Percentiles rank a stretch among this genome's conserved stretches.
Evolutionary conservation across 2,888 invertebrate species (phyloP).

Genomic region (Nomada flava): DNA sequence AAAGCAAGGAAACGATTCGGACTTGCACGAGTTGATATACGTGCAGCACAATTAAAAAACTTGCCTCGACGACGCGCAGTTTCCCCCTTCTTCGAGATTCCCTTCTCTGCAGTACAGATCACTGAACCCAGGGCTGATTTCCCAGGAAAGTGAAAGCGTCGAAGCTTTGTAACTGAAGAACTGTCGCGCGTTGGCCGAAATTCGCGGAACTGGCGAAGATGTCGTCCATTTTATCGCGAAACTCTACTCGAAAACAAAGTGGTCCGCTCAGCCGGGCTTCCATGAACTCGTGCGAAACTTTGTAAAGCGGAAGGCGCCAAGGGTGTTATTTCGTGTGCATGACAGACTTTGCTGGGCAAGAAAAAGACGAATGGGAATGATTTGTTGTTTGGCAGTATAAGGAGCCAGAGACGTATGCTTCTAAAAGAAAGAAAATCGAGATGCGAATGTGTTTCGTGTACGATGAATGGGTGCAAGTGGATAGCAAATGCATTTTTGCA

Average conservation of each 20-base stretch:
- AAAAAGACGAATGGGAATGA: not conserved
- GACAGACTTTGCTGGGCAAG: not conserved
- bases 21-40: constrained; percentile 3
- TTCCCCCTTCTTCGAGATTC: not conserved
- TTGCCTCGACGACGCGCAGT: not conserved
- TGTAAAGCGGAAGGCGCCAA: constrained; percentile 3
- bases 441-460: not conserved
- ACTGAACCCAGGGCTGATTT: not conserved
- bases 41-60: not conserved
- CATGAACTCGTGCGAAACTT: not conserved
- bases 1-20: constrained; percentile 2
- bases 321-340: not conserved
- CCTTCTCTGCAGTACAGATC: not conserved
- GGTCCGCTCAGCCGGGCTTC: not conserved
- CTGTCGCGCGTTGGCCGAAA: not conserved
- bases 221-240: not conserved
- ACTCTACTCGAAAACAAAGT: not conserved
- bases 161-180: not conserved
- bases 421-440: not conserved
- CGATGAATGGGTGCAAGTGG: not conserved
- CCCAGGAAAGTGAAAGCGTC: constrained; percentile 8
- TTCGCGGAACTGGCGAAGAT: not conserved
- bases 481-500: not conserved
- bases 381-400: not conserved
- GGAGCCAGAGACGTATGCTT: not conserved